phyloP scores from a whole-genome alignment of 1,140 invertebrate species.

The Anthonomus grandis region DNA sequence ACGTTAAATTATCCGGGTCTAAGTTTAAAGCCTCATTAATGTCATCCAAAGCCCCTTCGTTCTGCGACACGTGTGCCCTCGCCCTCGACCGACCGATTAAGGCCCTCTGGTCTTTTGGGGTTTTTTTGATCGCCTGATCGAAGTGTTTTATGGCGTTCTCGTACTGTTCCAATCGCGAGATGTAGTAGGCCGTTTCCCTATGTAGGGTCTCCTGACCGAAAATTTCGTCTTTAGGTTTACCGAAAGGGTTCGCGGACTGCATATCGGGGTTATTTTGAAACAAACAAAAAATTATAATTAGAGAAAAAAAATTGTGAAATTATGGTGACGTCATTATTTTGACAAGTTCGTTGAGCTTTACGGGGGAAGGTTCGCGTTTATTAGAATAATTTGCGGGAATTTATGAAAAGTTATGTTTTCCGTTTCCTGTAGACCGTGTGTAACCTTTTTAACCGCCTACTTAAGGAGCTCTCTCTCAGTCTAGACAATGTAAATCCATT shows the following conservation, averaged over 20 bases:
- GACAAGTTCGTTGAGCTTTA: background rate
- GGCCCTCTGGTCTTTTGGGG: conserved; percentile 50
- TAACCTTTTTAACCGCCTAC: no score
- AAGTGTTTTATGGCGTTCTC: conserved; percentile 43
- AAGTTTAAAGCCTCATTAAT: conserved; percentile 52
- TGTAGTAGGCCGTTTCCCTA: conserved; percentile 52
- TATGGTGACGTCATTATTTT: no score
- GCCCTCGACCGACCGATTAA: conserved; percentile 52
- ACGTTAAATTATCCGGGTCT: conserved; percentile 50
- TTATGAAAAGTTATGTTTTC: no score
- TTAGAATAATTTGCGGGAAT: no score
- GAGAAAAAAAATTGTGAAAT: background rate
- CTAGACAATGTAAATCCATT: no score
- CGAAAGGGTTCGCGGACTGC: conserved; percentile 17
- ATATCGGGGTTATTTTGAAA: background rate
- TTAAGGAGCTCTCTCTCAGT: no score
- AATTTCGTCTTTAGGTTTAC: conserved; percentile 48
- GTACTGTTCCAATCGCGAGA: conserved; percentile 40
- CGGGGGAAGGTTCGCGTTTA: background rate
- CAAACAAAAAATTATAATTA: background rate
- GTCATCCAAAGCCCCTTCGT: conserved; percentile 51
- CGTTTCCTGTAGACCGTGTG: no score
- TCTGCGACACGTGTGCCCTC: conserved; percentile 51
- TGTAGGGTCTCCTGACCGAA: conserved; percentile 53
- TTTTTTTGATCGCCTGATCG: conserved; percentile 50